Conservation (phyloP, 1,140 invertebrate species). For the Brachionus koreanus region DNA sequence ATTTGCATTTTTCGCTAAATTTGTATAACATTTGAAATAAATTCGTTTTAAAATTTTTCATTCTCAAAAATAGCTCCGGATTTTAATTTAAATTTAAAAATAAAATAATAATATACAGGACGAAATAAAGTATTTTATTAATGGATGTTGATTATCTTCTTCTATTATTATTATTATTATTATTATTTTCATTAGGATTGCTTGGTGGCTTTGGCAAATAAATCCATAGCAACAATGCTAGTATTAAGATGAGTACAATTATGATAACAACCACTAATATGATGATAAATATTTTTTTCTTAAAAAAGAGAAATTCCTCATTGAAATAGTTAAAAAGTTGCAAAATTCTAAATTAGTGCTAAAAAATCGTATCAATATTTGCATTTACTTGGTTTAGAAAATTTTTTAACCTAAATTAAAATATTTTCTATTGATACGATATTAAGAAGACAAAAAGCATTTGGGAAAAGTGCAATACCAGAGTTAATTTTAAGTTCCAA, state of each 20-base stretch:
- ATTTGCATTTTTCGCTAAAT: constrained; percentile 35
- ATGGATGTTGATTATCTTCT: neutral
- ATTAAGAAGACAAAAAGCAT: neutral
- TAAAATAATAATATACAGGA: neutral
- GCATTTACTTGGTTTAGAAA: neutral
- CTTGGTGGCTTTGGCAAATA: neutral
- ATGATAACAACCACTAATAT: constrained; percentile 71
- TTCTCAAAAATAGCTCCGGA: constrained; percentile 17
- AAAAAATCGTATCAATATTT: neutral
- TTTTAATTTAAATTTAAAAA: neutral
- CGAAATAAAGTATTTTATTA: neutral
- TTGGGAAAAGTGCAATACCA: neutral
- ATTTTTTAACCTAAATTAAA: no score
- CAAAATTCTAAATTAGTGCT: neutral
- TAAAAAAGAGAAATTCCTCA: constrained; percentile 65
- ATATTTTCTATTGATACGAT: neutral
- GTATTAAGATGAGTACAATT: constrained; percentile 71
- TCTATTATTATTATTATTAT: neutral
- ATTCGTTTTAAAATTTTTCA: neutral
- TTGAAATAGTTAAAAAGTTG: neutral
- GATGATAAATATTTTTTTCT: constrained; percentile 79
- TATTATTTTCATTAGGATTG: neutral
- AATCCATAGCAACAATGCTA: constrained; percentile 49
- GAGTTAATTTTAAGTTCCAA: neutral
- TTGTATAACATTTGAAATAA: neutral